Evolutionary conservation across 2,888 invertebrate genomes (phyloP).

Genomic region (Alcis repandata): DNA sequence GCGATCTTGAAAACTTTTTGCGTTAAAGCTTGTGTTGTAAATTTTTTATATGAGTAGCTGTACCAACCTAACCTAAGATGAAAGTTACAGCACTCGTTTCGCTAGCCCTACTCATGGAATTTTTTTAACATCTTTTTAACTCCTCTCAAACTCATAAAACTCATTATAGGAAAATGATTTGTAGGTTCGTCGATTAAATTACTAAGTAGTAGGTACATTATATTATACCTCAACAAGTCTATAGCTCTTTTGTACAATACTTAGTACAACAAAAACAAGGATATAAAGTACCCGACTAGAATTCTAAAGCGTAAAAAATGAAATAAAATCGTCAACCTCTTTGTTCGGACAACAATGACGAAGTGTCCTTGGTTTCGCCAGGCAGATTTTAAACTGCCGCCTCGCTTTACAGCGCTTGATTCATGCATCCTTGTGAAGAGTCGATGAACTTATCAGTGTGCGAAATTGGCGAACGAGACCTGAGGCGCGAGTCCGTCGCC

Average conservation of each 20-base stretch:
- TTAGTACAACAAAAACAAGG: conserved; percentile 28
- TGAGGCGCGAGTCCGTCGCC: conserved; percentile 69
- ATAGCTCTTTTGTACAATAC: not conserved
- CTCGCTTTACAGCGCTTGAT: conserved; percentile 65
- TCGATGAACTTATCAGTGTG: conserved; percentile 84
- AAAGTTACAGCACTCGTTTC: too few relatives aligned
- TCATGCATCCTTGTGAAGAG: conserved; percentile 69
- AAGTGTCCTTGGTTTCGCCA: conserved; percentile 49
- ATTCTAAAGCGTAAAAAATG: conserved; percentile 28
- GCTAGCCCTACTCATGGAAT: too few relatives aligned
- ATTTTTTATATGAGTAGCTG: too few relatives aligned
- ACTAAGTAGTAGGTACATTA: too few relatives aligned
- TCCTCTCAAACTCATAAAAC: too few relatives aligned
- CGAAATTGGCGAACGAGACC: conserved; percentile 82
- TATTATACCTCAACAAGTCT: not conserved
- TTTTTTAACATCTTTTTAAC: too few relatives aligned
- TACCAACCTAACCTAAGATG: too few relatives aligned
- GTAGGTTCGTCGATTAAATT: too few relatives aligned
- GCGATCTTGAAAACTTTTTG: too few relatives aligned
- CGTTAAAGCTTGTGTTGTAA: too few relatives aligned
- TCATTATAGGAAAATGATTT: too few relatives aligned
- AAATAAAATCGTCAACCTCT: conserved; percentile 32
- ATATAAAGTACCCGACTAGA: conserved; percentile 19
- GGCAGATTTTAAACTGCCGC: conserved; percentile 63
- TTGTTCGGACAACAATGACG: conserved; percentile 52